Evolutionary conservation across 2,113 vertebrate genomes (phyloP), one percentile per base, ranked within the genome.

Genomic region (Chaetura pelagica): DNA sequence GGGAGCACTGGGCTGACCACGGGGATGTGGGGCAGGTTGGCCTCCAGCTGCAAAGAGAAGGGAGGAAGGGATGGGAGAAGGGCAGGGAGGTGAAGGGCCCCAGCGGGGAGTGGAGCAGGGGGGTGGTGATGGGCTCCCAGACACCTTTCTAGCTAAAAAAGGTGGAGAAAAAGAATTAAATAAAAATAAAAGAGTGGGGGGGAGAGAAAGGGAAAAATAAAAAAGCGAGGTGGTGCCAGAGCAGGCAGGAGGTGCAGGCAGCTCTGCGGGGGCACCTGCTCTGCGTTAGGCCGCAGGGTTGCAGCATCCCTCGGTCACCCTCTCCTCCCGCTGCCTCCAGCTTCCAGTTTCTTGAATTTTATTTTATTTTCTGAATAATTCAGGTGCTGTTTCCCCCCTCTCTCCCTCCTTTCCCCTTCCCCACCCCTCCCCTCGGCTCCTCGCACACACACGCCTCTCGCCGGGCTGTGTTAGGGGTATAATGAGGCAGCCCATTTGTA

Each of bases 291-390:
- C 93, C 93, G 54, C 90, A 18, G 91, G 91, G 81, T 93, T 38
- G 19, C 73, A 49, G 52, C 87, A 75, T 78, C 93, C 88, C 80
- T 18, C 75, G 22, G 8, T 48, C 57, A 11, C 69, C 35, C 69
- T 46, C 44, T 34, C 42, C 32, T 38, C 35, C 61, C 6, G 30
- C 87, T 11, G 7, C 46, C 44, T 13, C 24, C 5, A 17, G 35
- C 69, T 71, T 71, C 32, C 84, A 15, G 40, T 63, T 59, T 61
- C 52, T 58, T 38, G 77, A 32, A 66, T 93, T 89, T 82, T 42
- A 66, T 93, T 93, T 84, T 76, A 77, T 92, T 93, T 87, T 74
- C 84, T 71, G 84, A 87, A 94, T 89, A 55, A 94, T 86, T 94
- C 76, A 83, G 87, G 91, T 86, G 83, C 83, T 84, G 77, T 46